Evolutionary conservation across 2,888 invertebrate genomes (phyloP), one percentile per base, ranked within the genome.

Genomic region (Epiperipatus broadwayi): DNA sequence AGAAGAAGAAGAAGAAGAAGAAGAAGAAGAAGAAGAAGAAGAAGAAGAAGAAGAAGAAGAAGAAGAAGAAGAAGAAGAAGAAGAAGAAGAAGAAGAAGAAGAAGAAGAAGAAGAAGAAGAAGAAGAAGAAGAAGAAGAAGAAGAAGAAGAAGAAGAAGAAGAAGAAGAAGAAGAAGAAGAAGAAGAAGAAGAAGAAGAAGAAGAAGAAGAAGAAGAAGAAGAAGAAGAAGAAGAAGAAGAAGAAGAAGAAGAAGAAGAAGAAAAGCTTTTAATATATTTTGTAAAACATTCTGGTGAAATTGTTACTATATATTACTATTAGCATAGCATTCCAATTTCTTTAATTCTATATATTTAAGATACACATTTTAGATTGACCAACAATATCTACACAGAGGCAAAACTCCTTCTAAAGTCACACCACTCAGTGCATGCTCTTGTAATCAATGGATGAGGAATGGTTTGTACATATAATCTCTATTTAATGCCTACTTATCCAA

Each of bases 1-100:
- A 25, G 25, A 25, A 25, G 25, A 25, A 25, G 25, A 25, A 25
- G 25, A 25, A 25, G 25, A 25, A 25, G 25, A 25, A 25, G 25
- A 25, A 25, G 25, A 25, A 25, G 25, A 25, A 25, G 25, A 25
- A 25, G 25, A 25, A 25, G 25, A 25, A 25, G 25, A 25, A 25
- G 25, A 25, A 25, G 25, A 25, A 25, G 25, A 25, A 25, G 25
- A 25, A 25, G 25, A 25, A 25, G 25, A 25, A 25, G 25, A 25
- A 25, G 25, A 25, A 25, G 25, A 25, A 25, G 25, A 25, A 25
- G 25, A 25, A 25, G 25, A 25, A 25, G 25, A 25, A 25, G 25
- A 25, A 25, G 25, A 25, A 25, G 25, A 25, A 25, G 25, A 25
- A 25, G 25, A 25, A 25, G 25, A 25, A 25, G 25, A 25, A 25